phyloP scores from a whole-genome alignment of 2,113 vertebrate genomes.

The Psittacula cyanocephala region DNA sequence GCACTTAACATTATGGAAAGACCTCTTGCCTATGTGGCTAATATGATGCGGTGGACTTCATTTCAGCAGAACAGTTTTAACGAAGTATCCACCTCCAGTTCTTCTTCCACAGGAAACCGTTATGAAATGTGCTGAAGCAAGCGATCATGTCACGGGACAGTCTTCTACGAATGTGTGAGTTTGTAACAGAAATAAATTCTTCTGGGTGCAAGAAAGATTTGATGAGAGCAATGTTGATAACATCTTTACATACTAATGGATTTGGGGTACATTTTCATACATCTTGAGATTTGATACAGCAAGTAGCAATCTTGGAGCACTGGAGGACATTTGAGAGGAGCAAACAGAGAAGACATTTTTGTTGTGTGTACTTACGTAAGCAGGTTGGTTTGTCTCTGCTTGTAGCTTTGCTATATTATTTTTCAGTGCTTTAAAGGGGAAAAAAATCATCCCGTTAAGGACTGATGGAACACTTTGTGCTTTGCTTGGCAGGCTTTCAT shows the following conservation, averaged over 20 bases:
- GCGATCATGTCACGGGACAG: neutral
- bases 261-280: neutral
- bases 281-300: neutral
- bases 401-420: neutral
- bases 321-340: neutral
- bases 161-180: fast-evolving
- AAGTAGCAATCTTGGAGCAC: neutral
- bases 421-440: neutral
- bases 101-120: neutral
- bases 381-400: neutral
- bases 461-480: slow-evolving; percentile 41
- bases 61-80: neutral
- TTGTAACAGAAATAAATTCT: neutral
- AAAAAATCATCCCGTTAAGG: neutral
- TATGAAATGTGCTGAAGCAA: neutral
- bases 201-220: neutral
- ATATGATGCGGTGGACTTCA: fast-evolving
- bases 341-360: neutral
- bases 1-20: neutral
- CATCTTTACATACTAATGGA: neutral
- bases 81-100: neutral
- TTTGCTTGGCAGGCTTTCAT: slow-evolving; percentile 61
- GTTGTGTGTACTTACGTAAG: neutral
- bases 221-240: neutral
- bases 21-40: fast-evolving